Conservation (phyloP, 2,888 invertebrate genomes). For the Periphyllus acericola region DNA sequence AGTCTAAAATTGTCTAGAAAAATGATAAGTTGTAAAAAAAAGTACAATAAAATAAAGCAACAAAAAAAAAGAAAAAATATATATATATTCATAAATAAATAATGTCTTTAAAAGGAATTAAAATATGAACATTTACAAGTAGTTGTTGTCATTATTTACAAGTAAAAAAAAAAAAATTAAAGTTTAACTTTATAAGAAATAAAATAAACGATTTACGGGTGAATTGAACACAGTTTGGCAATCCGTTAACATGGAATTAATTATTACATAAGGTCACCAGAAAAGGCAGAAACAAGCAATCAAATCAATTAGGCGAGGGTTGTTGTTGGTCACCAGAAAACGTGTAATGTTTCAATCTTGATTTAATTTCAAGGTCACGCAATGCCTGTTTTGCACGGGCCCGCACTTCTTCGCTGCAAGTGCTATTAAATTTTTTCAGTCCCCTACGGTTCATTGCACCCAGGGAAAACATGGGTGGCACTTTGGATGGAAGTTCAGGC, state of each 20-base stretch:
- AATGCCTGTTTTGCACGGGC: constrained; percentile 54
- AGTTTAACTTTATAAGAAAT: constrained; percentile 22
- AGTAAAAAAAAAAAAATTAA: background rate
- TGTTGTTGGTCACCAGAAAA: constrained; percentile 48
- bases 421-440: constrained; percentile 54
- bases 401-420: constrained; percentile 55
- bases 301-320: constrained; percentile 32
- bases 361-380: constrained; percentile 56
- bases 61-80: constrained; percentile 41
- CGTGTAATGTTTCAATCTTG: constrained; percentile 55
- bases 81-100: background rate
- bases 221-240: constrained; percentile 60
- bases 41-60: constrained; percentile 21
- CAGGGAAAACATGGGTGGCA: constrained; percentile 46
- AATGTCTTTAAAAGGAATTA: constrained; percentile 53
- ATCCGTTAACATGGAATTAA: constrained; percentile 48
- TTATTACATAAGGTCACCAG: constrained; percentile 23
- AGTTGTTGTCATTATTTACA: constrained; percentile 45
- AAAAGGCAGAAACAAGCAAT: background rate
- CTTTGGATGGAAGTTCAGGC: background rate
- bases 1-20: constrained; percentile 53
- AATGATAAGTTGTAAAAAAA: constrained; percentile 25
- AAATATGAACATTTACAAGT: constrained; percentile 50
- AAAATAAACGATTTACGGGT: constrained; percentile 32
- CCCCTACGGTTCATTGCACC: constrained; percentile 56